Base-by-base conservation (phyloP, 1,140 invertebrate genomes). In the Drosophila paulistorum region DNA sequence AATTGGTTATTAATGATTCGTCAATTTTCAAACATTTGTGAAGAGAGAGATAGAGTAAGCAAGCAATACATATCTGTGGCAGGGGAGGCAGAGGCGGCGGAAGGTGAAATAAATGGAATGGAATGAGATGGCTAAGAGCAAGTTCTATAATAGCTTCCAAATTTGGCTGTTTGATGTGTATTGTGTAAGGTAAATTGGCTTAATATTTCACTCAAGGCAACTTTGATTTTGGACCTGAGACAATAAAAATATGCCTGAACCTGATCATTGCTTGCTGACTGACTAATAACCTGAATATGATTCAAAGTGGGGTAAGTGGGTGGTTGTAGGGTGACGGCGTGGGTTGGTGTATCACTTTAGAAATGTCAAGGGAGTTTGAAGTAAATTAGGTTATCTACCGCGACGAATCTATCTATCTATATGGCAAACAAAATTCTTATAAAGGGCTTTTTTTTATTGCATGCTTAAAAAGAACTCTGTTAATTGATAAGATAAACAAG, bases 1-100 rank as follows among this genome's bases (percentile, higher is more conserved):
- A 30, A 86, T 87, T 86, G 79, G 84, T 80, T 89, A 86, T 86
- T 86, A 87, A 86, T 83, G 84, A 89, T 74, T 82, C 55, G 67
- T 59, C 62, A 70, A 77, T 71, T 79, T 76, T 64, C 57, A 71
- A 86, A 65, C 35, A 65, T 78, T 76, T 54, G 68, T 30, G 30
- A 30, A 30, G 30, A 30, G 30, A 6, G 30, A 30, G 26, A 26
- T 6, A 30, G 7, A 48, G 35, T 30, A 70, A 73, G 45, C 45
- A 20, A 48, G 17, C 14, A 14, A 14, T 45, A 45, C 30, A 20
- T 41, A 45, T 30, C 30, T 79, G 55, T 42, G 37, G 33, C 30
- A 30, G 30, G 30, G 30, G 30, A 5, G 6, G 30, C 30, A 6
- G 7, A 30, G 5, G 30, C 30, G 6, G 30, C 10, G 54, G 58